phyloP scores from a whole-genome alignment of 2,113 vertebrate species.

The Tor tambroides region DNA sequence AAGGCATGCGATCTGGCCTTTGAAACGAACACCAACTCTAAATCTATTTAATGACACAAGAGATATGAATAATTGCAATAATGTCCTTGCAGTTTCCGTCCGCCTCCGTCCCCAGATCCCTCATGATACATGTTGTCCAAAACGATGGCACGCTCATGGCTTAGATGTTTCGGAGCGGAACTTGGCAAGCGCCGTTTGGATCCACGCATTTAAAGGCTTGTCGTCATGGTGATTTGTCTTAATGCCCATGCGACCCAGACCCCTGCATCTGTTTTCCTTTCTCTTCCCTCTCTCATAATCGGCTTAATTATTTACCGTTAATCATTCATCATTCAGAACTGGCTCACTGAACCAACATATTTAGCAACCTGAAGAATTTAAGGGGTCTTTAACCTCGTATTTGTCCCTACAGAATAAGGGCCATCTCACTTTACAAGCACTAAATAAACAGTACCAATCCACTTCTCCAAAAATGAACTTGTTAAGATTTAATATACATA shows the following conservation, averaged over 20 bases:
- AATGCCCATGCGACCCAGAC: constrained; percentile 73
- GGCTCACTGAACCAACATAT: constrained; percentile 25
- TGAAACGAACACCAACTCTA: constrained; percentile 26
- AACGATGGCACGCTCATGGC: constrained; percentile 67
- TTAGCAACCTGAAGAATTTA: constrained; percentile 20
- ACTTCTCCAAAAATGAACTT: not conserved
- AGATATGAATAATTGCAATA: constrained; percentile 41
- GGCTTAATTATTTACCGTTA: constrained; percentile 63
- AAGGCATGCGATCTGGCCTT: constrained; percentile 11
- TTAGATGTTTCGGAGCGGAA: constrained; percentile 61
- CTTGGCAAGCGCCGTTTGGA: constrained; percentile 63
- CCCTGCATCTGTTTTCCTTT: constrained; percentile 74
- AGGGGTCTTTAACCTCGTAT: not conserved
- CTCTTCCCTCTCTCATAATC: constrained; percentile 62
- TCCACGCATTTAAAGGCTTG: constrained; percentile 64
- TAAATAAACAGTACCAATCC: not conserved
- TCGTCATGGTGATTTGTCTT: constrained; percentile 80
- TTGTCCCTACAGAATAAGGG: not conserved
- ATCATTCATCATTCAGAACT: constrained; percentile 60
- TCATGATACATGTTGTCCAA: constrained; percentile 65
- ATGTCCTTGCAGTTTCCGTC: constrained; percentile 16
- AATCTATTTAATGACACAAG: constrained; percentile 37
- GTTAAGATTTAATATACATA: not conserved
- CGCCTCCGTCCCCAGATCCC: constrained; percentile 40
- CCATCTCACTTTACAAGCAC: not conserved